Evolutionary conservation across 64 coral and sea anemone species (phyloP).

Genomic region (Acropora yongei): DNA sequence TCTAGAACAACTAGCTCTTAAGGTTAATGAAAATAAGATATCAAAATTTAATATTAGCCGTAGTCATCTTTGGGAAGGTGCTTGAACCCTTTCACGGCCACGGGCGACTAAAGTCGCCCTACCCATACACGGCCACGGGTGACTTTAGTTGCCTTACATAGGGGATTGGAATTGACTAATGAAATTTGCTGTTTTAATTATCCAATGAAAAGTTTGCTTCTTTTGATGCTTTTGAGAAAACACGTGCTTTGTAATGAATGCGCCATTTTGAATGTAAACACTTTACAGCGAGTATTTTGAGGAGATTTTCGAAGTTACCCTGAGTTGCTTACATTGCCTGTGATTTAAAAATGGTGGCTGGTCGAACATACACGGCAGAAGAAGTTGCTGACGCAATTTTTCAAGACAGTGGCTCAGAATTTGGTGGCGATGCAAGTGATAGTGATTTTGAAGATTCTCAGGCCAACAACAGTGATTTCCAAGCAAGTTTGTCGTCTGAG

Average conservation of each 20-base stretch:
- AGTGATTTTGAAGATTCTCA: neutral
- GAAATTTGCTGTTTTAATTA: neutral
- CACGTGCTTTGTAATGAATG: neutral
- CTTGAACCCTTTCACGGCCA: neutral
- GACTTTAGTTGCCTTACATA: too few relatives aligned
- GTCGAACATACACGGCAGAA: neutral
- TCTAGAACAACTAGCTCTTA: slow-evolving; percentile 34
- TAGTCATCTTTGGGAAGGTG: slow-evolving; percentile 49
- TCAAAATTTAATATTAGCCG: slow-evolving; percentile 61
- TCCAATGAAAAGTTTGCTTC: neutral
- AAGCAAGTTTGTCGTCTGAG: neutral
- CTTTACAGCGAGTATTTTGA: too few relatives aligned
- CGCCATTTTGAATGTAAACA: too few relatives aligned
- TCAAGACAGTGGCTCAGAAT: slow-evolving; percentile 9
- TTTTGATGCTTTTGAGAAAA: neutral
- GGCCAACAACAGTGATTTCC: neutral
- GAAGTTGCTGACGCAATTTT: neutral
- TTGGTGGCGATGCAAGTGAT: neutral
- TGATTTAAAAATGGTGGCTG: neutral
- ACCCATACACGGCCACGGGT: too few relatives aligned
- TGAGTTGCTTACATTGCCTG: neutral
- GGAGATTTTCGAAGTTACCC: neutral
- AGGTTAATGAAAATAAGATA: slow-evolving; percentile 28
- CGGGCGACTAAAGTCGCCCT: too few relatives aligned
- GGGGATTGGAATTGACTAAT: neutral